A percentile compares a stretch with the other conserved stretches of the same genome.
These are phyloP conservation scores for Hyposoter didymator DNA, from an alignment of 2,888 invertebrate genomes.

Conservation along the genomic window DNA sequence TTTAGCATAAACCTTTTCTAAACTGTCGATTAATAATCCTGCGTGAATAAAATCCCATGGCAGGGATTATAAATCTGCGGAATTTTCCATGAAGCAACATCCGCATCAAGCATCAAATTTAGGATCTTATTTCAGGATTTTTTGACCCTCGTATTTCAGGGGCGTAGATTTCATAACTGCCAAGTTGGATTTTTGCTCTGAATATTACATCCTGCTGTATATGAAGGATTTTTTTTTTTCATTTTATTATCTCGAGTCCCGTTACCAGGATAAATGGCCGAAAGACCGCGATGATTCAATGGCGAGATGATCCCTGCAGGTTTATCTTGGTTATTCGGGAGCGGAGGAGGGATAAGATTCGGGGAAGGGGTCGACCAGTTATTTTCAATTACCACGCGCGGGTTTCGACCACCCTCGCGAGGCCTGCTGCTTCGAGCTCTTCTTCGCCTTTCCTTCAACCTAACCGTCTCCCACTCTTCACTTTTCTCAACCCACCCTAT, in stretches of 20 bases:
- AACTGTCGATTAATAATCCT: slow-evolving; percentile 47
- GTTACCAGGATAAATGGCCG: slow-evolving; percentile 25
- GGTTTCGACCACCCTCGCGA: slow-evolving; percentile 74
- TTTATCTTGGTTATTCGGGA: slow-evolving; percentile 79
- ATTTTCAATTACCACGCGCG: slow-evolving; percentile 83
- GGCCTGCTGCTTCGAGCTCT: slow-evolving; percentile 44
- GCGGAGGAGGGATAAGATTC: slow-evolving; percentile 76
- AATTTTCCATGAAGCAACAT: neutral
- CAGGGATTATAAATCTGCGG: neutral
- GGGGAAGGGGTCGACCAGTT: slow-evolving; percentile 79
- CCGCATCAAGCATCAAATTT: slow-evolving; percentile 16
- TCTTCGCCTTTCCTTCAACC: slow-evolving; percentile 51
- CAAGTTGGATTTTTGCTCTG: slow-evolving; percentile 23
- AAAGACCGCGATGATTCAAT: slow-evolving; percentile 57
- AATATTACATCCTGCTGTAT: slow-evolving; percentile 47
- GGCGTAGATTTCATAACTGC: slow-evolving; percentile 57
- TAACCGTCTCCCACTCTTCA: slow-evolving; percentile 30
- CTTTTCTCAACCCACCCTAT: slow-evolving; percentile 39
- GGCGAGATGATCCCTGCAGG: slow-evolving; percentile 79
- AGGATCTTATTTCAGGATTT: slow-evolving; percentile 25
- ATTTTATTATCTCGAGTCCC: slow-evolving; percentile 23
- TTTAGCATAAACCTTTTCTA: slow-evolving; percentile 7
- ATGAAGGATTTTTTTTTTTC: slow-evolving; percentile 26
- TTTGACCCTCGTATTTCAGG: slow-evolving; percentile 48
- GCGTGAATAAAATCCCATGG: neutral